Evolutionary conservation across 2,888 invertebrate species (phyloP).

Genomic region (Campopleginae sp.): DNA sequence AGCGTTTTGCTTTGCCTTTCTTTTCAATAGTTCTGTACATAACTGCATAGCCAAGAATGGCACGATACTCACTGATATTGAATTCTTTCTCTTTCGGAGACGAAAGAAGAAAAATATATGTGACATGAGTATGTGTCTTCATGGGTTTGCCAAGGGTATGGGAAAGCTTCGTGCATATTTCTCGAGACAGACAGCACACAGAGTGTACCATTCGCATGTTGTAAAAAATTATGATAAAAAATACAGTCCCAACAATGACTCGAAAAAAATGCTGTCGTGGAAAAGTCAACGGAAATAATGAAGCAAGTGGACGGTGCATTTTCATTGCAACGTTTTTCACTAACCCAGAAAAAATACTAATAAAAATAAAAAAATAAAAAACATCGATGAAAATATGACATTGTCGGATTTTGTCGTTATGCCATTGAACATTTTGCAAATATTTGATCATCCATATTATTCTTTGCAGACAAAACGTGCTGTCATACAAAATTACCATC

Average conservation of each 20-base stretch:
- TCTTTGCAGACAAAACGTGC: too few relatives aligned
- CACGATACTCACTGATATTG: slow-evolving; percentile 47
- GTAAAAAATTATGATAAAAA: neutral
- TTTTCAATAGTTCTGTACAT: slow-evolving; percentile 36
- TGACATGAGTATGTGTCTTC: slow-evolving; percentile 2
- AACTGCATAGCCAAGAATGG: slow-evolving; percentile 20
- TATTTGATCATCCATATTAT: too few relatives aligned
- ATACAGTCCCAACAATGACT: neutral
- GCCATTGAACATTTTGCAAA: too few relatives aligned
- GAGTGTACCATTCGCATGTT: neutral
- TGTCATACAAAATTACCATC: too few relatives aligned
- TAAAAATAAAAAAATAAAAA: too few relatives aligned
- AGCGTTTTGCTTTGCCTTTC: slow-evolving; percentile 25
- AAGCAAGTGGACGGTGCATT: too few relatives aligned
- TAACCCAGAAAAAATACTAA: too few relatives aligned
- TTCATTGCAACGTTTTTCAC: too few relatives aligned
- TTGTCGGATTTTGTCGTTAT: too few relatives aligned
- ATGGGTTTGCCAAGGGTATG: neutral
- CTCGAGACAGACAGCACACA: slow-evolving; percentile 30
- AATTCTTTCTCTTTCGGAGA: slow-evolving; percentile 40
- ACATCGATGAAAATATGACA: too few relatives aligned
- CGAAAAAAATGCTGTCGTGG: neutral
- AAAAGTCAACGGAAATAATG: neutral
- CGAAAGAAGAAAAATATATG: slow-evolving; percentile 20
- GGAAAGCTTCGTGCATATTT: slow-evolving; percentile 31